These are phyloP conservation scores for Gymnoscopelus microlampas DNA, from an alignment of 2,797 vertebrate genomes.

Conservation along the genomic window DNA sequence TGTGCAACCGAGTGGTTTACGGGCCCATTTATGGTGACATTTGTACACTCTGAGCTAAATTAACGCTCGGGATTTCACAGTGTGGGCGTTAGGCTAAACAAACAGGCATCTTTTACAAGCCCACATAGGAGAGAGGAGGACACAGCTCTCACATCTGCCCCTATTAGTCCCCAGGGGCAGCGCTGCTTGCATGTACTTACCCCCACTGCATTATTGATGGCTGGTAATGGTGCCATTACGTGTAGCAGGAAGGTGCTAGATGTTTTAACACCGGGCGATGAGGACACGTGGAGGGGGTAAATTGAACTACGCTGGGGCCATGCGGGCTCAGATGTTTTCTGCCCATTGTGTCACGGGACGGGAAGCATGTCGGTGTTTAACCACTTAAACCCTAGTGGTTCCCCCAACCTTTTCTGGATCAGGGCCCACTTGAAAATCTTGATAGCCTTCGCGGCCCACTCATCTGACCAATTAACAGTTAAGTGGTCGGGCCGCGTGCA, in stretches of 20 bases:
- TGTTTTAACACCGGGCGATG: slow-evolving; percentile 78
- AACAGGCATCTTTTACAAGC: slow-evolving; percentile 80
- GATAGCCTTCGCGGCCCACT: too few species aligned
- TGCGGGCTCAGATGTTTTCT: too few species aligned
- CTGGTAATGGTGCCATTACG: slow-evolving; percentile 88
- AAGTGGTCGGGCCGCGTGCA: too few species aligned
- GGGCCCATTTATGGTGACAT: too few species aligned
- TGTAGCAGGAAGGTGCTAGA: slow-evolving; percentile 71
- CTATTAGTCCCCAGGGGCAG: slow-evolving; percentile 75
- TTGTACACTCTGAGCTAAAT: too few species aligned
- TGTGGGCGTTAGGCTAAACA: slow-evolving; percentile 78
- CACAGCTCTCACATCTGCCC: slow-evolving; percentile 79
- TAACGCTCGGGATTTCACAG: background rate
- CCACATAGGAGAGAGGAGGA: slow-evolving; percentile 72
- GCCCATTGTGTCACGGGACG: background rate
- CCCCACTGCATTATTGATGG: slow-evolving; percentile 88
- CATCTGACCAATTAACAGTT: too few species aligned
- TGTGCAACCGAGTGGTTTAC: too few species aligned
- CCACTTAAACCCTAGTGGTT: too few species aligned
- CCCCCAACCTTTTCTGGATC: too few species aligned
- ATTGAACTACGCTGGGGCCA: slow-evolving; percentile 2
- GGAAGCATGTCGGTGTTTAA: background rate
- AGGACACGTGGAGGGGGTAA: slow-evolving; percentile 40
- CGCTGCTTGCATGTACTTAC: slow-evolving; percentile 55
- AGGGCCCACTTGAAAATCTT: too few species aligned